Percentiles rank a stretch among this genome's conserved stretches.
These are phyloP conservation scores for Microctenopoma lineatum DNA, from an alignment of 2,797 vertebrate species.

Conservation along the genomic window DNA sequence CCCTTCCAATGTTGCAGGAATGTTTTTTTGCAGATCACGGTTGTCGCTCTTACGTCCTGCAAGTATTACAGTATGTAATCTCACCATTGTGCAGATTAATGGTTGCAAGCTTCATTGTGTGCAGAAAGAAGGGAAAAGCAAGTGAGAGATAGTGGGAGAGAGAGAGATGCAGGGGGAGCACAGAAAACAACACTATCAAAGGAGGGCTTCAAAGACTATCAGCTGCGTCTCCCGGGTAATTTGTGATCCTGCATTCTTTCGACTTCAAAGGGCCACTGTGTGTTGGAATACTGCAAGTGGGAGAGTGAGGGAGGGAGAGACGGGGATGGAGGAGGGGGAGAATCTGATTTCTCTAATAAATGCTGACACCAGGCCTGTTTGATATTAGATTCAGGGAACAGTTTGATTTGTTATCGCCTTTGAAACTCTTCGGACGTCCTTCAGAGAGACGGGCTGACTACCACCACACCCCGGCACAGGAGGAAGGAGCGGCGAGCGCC, in stretches of 20 bases:
- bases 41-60: slow-evolving; percentile 16
- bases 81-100: slow-evolving; percentile 52
- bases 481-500: slow-evolving; percentile 48
- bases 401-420: slow-evolving; percentile 95
- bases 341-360: slow-evolving; percentile 96
- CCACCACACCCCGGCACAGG: slow-evolving; percentile 52
- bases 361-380: slow-evolving; percentile 95
- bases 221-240: slow-evolving; percentile 95
- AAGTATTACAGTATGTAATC: slow-evolving; percentile 40
- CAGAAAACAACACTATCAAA: slow-evolving; percentile 93
- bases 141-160: slow-evolving; percentile 65
- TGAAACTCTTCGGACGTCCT: slow-evolving; percentile 93
- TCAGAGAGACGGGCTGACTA: slow-evolving; percentile 84
- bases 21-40: slow-evolving; percentile 9
- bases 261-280: slow-evolving; percentile 93
- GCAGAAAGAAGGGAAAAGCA: slow-evolving; percentile 50
- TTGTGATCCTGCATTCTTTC: slow-evolving; percentile 93
- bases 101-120: slow-evolving; percentile 66
- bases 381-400: slow-evolving; percentile 96
- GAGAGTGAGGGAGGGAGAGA: slow-evolving; percentile 62
- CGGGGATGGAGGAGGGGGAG: slow-evolving; percentile 67
- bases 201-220: slow-evolving; percentile 97
- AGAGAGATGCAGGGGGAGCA: slow-evolving; percentile 75
- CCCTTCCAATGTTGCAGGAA: slow-evolving; percentile 2
- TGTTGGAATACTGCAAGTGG: slow-evolving; percentile 84